These are phyloP conservation scores for Leucophenga varia DNA, from an alignment of 1,140 invertebrate species.

Conservation along the genomic window DNA sequence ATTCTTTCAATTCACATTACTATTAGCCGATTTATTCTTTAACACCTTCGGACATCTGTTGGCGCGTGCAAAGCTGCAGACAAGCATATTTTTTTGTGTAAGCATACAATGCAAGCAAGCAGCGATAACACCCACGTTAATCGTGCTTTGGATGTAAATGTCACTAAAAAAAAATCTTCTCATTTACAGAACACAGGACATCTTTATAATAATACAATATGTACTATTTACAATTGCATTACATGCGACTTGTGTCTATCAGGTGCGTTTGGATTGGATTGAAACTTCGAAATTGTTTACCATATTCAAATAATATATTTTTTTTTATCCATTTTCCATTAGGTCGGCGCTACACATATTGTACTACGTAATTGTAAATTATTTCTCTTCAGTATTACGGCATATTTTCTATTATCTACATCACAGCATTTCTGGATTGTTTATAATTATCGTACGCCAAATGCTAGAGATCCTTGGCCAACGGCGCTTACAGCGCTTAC, in stretches of 20 bases:
- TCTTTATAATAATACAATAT: slow-evolving; percentile 67
- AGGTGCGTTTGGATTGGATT: slow-evolving; percentile 58
- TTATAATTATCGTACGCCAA: slow-evolving; percentile 29
- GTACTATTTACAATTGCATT: slow-evolving; percentile 66
- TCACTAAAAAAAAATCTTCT: slow-evolving; percentile 6
- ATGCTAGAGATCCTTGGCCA: slow-evolving; percentile 25
- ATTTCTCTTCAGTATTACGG: slow-evolving; percentile 61
- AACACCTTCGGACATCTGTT: slow-evolving; percentile 44
- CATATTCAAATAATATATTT: neutral
- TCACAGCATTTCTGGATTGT: slow-evolving; percentile 60
- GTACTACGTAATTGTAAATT: slow-evolving; percentile 62
- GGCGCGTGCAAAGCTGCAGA: slow-evolving; percentile 33
- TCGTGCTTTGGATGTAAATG: neutral
- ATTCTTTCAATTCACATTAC: slow-evolving; percentile 32
- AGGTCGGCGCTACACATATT: slow-evolving; percentile 69
- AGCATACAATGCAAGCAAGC: slow-evolving; percentile 26
- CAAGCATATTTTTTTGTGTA: slow-evolving; percentile 46
- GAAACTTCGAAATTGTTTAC: neutral
- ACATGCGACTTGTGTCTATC: slow-evolving; percentile 73
- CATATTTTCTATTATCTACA: slow-evolving; percentile 55
- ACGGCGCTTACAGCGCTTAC: slow-evolving; percentile 32
- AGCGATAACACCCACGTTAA: neutral
- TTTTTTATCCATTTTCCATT: slow-evolving; percentile 46
- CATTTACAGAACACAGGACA: slow-evolving; percentile 66
- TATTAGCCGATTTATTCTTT: slow-evolving; percentile 40